Evolutionary conservation across 2,113 vertebrate species (phyloP).

Genomic region (Apus apus): DNA sequence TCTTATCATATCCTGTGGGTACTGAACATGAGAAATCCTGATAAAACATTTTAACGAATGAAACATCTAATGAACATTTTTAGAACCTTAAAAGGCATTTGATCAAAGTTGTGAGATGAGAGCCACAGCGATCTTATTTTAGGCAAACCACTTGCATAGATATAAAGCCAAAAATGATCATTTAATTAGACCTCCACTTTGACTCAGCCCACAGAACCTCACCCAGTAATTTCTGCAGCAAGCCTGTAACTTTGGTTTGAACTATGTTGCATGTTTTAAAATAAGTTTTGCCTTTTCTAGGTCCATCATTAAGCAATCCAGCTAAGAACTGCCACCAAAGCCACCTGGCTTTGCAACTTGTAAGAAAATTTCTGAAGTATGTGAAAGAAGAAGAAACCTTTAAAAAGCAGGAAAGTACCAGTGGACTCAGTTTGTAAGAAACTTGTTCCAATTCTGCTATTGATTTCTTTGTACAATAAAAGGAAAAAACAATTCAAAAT

Average conservation of each 20-base stretch:
- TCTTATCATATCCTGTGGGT: not conserved
- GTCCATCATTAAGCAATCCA: slow-evolving; percentile 27
- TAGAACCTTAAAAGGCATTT: not conserved
- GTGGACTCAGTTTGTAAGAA: not conserved
- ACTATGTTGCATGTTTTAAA: slow-evolving; percentile 4
- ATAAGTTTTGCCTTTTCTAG: slow-evolving; percentile 28
- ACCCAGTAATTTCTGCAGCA: slow-evolving; percentile 62
- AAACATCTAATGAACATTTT: not conserved
- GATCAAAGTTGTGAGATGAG: not conserved
- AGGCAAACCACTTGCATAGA: not conserved
- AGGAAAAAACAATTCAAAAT: not conserved
- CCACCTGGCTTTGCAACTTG: not conserved
- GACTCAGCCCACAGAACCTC: slow-evolving; percentile 37
- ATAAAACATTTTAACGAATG: not conserved
- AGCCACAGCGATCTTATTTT: slow-evolving; percentile 33
- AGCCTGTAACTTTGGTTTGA: slow-evolving; percentile 60
- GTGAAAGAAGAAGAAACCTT: not conserved
- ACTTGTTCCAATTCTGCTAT: not conserved
- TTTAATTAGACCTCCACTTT: slow-evolving; percentile 21
- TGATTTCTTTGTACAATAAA: not conserved
- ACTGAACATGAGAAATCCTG: not conserved
- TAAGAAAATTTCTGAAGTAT: not conserved
- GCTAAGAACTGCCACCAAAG: slow-evolving; percentile 1
- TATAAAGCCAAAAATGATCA: not conserved
- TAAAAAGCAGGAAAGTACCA: not conserved